Base-by-base conservation (phyloP, 2,888 invertebrate genomes). In the Cerceris rybyensis region DNA sequence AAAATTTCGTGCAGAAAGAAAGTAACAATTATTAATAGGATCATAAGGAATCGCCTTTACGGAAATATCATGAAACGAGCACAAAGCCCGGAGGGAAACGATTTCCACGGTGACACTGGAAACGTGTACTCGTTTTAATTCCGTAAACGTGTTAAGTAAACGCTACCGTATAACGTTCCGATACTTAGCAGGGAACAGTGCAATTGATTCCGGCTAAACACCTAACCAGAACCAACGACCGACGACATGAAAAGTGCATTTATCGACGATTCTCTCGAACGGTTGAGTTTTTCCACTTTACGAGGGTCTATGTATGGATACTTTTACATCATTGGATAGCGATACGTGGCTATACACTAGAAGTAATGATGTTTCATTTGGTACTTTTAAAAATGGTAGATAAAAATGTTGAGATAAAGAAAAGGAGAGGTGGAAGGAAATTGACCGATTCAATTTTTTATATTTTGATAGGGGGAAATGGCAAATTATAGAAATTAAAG, bases 1-100 rank as follows among this genome's bases (percentile, higher is more conserved):
- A 78, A 77, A 77, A 75, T 77, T 77, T 75, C 69, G 65, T 57
- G 77, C 55, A 46, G 50, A 61, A 61, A 57, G 61, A 64, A 14
- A 60, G 42, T 59, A 58, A 50, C 42, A 63, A 68, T 76, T 60
- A 60, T 61, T 69, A 65, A 55, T 43, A 52, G 14, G 16, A 17
- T n/a, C 16, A 17, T 4, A 17, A 28, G 28, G 70, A 66, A 57
- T 65, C 28, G 17, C 28, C 43, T 42, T 9, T 9, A 6, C 13
- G 60, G 13, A 50, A 55, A 50, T 54, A 59, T 73, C 52, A n/a
- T 9, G 57, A 64, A 64, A 68, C 28, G 63, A 0, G 2, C 57
- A 2, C 14, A 41, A 58, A 61, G 57, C 28, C 4, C 11, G n/a
- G 46, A 46, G 16, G 52, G 39, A n/a, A 13, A 52, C 55, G 17